Percentiles rank a stretch among this genome's conserved stretches.
Conservation (phyloP, 2,797 vertebrate species). For the Sebastiscus albofasciatus region DNA sequence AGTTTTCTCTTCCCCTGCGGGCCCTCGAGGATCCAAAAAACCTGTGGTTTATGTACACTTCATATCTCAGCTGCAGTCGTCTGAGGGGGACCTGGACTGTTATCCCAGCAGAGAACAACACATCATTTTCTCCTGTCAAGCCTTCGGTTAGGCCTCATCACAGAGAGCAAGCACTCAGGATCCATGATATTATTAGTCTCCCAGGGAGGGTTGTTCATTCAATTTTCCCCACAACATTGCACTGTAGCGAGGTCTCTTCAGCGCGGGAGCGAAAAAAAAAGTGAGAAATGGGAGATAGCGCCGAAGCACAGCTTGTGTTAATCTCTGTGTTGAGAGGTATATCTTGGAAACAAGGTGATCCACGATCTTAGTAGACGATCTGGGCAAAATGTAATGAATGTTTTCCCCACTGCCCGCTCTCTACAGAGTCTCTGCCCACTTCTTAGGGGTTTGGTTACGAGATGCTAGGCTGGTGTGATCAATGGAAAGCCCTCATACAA, state of each 20-base stretch:
- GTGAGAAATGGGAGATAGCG: conserved; percentile 18
- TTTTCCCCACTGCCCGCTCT: neutral
- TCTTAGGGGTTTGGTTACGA: neutral
- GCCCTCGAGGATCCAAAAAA: conserved; percentile 63
- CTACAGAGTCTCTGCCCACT: neutral
- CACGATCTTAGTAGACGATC: conserved; percentile 20
- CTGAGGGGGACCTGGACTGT: conserved; percentile 55
- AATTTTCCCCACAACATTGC: conserved; percentile 68
- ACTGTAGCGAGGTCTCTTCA: conserved; percentile 56
- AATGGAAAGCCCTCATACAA: conserved; percentile 22
- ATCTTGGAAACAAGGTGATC: conserved; percentile 44
- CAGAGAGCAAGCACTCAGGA: conserved; percentile 78
- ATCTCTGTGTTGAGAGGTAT: conserved; percentile 37
- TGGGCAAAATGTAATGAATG: conserved; percentile 4
- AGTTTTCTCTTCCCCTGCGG: conserved; percentile 44
- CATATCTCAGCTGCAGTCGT: conserved; percentile 69
- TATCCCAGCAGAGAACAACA: conserved; percentile 78
- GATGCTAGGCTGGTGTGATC: conserved; percentile 17
- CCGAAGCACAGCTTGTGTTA: conserved; percentile 35
- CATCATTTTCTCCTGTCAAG: conserved; percentile 83
- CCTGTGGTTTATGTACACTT: conserved; percentile 76
- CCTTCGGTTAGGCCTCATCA: conserved; percentile 77
- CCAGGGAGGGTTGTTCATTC: conserved; percentile 74
- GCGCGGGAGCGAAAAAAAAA: conserved; percentile 18
- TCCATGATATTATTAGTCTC: conserved; percentile 81